phyloP scores from a whole-genome alignment of 2,113 vertebrate species.

The Ophthalmolycus amberensis region DNA sequence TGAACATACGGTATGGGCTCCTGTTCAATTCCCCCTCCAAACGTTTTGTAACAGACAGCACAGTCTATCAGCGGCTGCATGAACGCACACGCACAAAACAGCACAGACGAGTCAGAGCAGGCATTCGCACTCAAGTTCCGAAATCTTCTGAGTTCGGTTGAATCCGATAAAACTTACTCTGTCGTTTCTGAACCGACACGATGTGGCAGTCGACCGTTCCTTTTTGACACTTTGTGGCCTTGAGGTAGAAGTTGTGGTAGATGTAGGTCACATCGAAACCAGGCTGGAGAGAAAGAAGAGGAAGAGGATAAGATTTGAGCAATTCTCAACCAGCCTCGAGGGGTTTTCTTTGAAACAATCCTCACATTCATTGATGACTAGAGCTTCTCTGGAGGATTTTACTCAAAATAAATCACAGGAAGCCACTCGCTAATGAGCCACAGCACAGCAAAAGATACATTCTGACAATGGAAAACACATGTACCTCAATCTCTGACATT shows the following conservation, averaged over 20 bases:
- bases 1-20: conserved; percentile 78
- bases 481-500: conserved; percentile 73
- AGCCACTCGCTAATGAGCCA: background rate
- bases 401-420: background rate
- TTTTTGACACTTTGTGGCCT: conserved; percentile 77
- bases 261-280: conserved; percentile 75
- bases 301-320: background rate
- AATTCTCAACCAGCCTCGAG: background rate
- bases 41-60: conserved; percentile 79
- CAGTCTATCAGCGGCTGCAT: conserved; percentile 83
- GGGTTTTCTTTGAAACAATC: background rate
- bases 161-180: conserved; percentile 64
- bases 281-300: conserved; percentile 55
- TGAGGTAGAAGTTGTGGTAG: conserved; percentile 80
- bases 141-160: background rate
- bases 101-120: conserved; percentile 42
- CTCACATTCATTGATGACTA: background rate
- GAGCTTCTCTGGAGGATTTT: background rate
- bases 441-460: background rate
- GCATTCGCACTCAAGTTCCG: background rate
- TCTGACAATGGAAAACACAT: background rate
- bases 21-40: conserved; percentile 63
- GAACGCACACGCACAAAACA: conserved; percentile 35
- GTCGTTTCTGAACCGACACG: conserved; percentile 79
- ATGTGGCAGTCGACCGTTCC: conserved; percentile 53